A percentile compares a stretch with the other conserved stretches of the same genome.
phyloP scores from a whole-genome alignment of 2,888 invertebrate genomes.

The Mythimna vitellina region DNA sequence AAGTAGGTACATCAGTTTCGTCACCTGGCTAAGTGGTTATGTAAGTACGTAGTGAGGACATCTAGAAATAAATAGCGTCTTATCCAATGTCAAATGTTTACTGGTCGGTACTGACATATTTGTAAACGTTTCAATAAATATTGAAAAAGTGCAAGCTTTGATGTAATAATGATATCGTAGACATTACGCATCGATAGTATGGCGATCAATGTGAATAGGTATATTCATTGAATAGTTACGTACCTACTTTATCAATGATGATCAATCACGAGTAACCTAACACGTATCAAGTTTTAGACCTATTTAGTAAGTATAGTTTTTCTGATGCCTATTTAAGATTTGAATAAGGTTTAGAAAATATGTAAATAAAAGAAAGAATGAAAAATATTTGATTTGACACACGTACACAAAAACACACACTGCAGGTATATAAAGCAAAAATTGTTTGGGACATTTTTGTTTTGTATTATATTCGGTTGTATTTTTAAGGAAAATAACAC shows the following conservation, averaged over 20 bases:
- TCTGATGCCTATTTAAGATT: neutral
- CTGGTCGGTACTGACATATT: conserved; percentile 35
- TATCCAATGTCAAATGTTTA: conserved; percentile 75
- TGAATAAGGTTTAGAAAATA: too few species aligned
- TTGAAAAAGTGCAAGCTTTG: conserved; percentile 56
- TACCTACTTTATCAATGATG: neutral
- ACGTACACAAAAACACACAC: too few species aligned
- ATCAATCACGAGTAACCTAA: neutral
- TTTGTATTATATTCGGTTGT: neutral
- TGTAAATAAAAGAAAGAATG: too few species aligned
- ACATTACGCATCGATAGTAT: conserved; percentile 27
- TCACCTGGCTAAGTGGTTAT: conserved; percentile 15
- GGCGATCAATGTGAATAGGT: conserved; percentile 18
- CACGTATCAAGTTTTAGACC: too few species aligned
- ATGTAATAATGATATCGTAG: conserved; percentile 47
- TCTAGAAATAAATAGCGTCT: conserved; percentile 68
- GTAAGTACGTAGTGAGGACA: conserved; percentile 49
- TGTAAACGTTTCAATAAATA: conserved; percentile 59
- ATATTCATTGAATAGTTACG: conserved; percentile 15
- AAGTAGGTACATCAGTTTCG: conserved; percentile 17
- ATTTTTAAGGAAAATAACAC: neutral
- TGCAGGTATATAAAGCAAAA: too few species aligned
- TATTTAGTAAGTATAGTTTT: neutral
- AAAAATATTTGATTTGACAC: too few species aligned
- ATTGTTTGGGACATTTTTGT: neutral